phyloP scores from a whole-genome alignment of 1,140 invertebrate genomes.

The Calliphora vicina region DNA sequence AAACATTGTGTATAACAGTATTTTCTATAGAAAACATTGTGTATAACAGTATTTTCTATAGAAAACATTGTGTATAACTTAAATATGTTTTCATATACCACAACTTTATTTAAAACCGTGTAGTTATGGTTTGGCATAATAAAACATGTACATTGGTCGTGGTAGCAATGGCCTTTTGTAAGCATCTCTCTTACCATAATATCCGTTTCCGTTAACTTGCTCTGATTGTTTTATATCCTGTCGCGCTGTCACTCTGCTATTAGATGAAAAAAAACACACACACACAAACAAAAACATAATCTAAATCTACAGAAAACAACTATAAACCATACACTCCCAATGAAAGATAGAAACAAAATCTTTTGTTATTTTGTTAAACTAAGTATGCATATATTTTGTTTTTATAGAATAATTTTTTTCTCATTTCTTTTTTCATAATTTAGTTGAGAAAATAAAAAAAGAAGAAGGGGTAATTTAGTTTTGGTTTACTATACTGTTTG shows the following conservation, averaged over 20 bases:
- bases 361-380: neutral
- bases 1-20: too few relatives aligned
- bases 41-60: too few relatives aligned
- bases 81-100: neutral
- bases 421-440: neutral
- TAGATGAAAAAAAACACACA: neutral
- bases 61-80: too few relatives aligned
- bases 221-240: conserved; percentile 62
- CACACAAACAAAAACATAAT: conserved; percentile 2
- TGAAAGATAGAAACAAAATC: neutral
- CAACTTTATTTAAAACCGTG: neutral
- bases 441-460: neutral
- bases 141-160: neutral
- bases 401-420: neutral
- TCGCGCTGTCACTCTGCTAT: conserved; percentile 45
- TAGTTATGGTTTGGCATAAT: neutral
- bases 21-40: too few relatives aligned
- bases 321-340: neutral
- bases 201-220: conserved; percentile 61
- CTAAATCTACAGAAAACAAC: neutral
- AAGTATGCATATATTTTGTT: neutral
- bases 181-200: conserved; percentile 43
- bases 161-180: neutral
- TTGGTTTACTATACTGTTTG: neutral
- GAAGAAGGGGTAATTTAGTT: neutral